Conservation (phyloP, 2,113 vertebrate species). For the Danionella cerebrum region DNA sequence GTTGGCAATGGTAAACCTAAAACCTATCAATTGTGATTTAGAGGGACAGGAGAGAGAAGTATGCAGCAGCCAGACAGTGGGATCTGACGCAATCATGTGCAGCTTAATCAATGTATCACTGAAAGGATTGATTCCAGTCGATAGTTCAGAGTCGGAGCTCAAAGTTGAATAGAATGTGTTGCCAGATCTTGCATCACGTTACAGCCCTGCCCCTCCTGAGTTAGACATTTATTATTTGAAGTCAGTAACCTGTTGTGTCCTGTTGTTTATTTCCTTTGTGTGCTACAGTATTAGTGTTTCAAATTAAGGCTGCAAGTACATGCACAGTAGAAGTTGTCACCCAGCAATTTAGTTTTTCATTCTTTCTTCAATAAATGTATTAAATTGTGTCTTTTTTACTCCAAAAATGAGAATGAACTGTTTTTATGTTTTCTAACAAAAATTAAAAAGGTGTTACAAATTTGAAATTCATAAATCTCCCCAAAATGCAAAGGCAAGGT, state of each 20-base stretch:
- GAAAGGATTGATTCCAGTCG: conserved; percentile 31
- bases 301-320: too few relatives aligned
- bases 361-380: too few relatives aligned
- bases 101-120: conserved; percentile 39
- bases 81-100: conserved; percentile 26
- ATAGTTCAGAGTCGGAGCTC: conserved; percentile 38
- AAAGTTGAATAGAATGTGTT: conserved; percentile 29
- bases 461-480: too few relatives aligned
- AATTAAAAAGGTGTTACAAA: too few relatives aligned
- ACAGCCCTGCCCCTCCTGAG: conserved; percentile 19
- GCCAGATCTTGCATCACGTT: conserved; percentile 28
- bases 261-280: conserved; percentile 11
- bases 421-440: too few relatives aligned
- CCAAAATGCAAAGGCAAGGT: too few relatives aligned
- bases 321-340: too few relatives aligned
- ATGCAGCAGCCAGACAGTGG: conserved; percentile 3
- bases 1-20: conserved; percentile 24
- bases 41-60: not conserved
- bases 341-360: too few relatives aligned
- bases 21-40: conserved; percentile 6
- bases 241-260: conserved; percentile 26
- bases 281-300: conserved; percentile 23
- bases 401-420: too few relatives aligned
- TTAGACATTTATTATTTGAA: conserved; percentile 31
- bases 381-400: too few relatives aligned